A percentile compares a stretch with the other conserved stretches of the same genome.
These are phyloP conservation scores for Sylvia atricapilla DNA, from an alignment of 2,113 vertebrate genomes.

Conservation along the genomic window DNA sequence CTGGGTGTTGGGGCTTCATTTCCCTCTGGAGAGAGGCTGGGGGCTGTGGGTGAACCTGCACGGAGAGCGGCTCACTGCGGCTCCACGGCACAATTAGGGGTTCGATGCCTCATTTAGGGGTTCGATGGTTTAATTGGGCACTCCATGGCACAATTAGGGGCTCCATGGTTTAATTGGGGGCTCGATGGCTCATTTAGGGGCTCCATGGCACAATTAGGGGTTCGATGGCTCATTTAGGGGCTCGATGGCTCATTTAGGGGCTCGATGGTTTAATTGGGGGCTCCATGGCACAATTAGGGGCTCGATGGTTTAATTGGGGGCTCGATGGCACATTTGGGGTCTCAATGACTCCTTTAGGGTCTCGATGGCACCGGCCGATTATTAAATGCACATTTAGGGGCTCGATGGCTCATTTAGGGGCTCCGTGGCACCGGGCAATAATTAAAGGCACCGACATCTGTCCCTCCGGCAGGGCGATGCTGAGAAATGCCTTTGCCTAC, in stretches of 20 bases:
- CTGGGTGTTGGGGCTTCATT: background rate
- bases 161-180: fast-evolving
- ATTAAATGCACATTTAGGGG: no score
- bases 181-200: fast-evolving
- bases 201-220: fast-evolving
- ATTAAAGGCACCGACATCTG: background rate
- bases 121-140: no score
- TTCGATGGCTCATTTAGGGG: fast-evolving
- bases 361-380: background rate
- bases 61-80: fast-evolving
- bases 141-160: fast-evolving
- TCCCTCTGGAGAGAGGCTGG: no score
- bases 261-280: no score
- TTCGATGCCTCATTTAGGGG: fast-evolving
- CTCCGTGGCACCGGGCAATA: fast-evolving
- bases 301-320: no score
- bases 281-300: background rate
- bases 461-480: background rate
- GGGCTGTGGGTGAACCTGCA: background rate
- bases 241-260: no score
- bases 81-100: fast-evolving
- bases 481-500: background rate
- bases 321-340: background rate
- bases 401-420: no score
- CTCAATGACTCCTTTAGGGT: background rate